Base-by-base conservation (phyloP, 2,888 invertebrate genomes). In the Quadroppia sp. region DNA sequence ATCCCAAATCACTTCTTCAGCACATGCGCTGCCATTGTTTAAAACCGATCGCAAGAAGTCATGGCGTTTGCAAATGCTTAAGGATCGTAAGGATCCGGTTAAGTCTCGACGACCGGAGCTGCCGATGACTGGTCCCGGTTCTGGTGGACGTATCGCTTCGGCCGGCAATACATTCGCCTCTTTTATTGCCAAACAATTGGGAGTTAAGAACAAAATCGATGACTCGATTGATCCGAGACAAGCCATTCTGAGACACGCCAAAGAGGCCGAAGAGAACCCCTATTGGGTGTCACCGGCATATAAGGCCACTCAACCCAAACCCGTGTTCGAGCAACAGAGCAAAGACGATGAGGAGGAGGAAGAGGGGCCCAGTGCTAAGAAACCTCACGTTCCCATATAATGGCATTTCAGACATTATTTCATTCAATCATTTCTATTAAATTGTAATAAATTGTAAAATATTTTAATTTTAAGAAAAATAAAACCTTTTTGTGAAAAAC, bases 251-350 rank as follows among this genome's bases (percentile, higher is more conserved):
- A 91, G 94, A 78, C 95, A 89, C 82, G 97, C 97, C 0, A 93
- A 96, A 81, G 94, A 94, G 1, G 97, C 96, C 0, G 95, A 88
- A 70, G 93, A 96, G 81, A 93, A 97, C 86, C 97, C 97, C 0
- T 95, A 94, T 81, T 98, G 96, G 96, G 92, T 94, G 48, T 89
- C 94, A 0, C 94, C 94, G 0, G 94, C 94, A 0, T 94, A 94
- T 80, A 87, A 64, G 50, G 56, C 61, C 32, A 78, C 77, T 28
- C 78, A 78, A 56, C 78, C 78, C 2, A 77, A 77, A 36, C 73
- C 78, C 2, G 73, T 78, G 17, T 78, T 77, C 45, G 59, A 69
- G 20, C 23, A 74, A n/a, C 59, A 45, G 2, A 71, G 17, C 20
- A 50, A 67, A 30, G 75, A 71, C 25, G 73, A 73, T 1, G 77